Evolutionary conservation across 1,140 invertebrate species (phyloP).

Genomic region (Rhagoletis zephyria): DNA sequence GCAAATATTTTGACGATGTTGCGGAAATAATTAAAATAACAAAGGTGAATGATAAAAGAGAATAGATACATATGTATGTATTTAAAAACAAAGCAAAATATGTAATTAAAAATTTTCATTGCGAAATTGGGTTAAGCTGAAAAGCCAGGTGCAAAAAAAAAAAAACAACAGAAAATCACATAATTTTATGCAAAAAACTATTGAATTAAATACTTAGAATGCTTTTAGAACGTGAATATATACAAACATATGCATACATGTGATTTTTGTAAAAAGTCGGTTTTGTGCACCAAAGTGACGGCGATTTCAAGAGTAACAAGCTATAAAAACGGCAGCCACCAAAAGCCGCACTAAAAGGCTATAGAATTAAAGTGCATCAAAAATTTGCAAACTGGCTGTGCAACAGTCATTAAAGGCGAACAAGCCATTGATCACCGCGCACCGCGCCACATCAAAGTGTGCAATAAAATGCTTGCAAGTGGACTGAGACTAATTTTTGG

Average conservation of each 20-base stretch:
- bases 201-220: constrained; percentile 20
- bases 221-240: background rate
- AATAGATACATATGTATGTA: background rate
- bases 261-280: background rate
- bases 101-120: background rate
- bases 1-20: constrained; percentile 30
- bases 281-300: background rate
- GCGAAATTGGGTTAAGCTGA: constrained; percentile 35
- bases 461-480: constrained; percentile 17
- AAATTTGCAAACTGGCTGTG: background rate
- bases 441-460: constrained; percentile 7
- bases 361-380: no score
- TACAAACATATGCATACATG: background rate
- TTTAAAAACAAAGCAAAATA: background rate
- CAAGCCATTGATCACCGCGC: background rate
- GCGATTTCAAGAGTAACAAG: background rate
- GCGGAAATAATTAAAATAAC: constrained; percentile 48
- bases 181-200: background rate
- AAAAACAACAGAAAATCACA: background rate
- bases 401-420: background rate
- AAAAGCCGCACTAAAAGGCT: background rate
- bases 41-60: constrained; percentile 2
- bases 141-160: background rate
- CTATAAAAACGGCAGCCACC: background rate
- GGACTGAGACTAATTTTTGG: constrained; percentile 15